phyloP scores from a whole-genome alignment of 2,888 invertebrate genomes.

The Stegana nigrithorax region DNA sequence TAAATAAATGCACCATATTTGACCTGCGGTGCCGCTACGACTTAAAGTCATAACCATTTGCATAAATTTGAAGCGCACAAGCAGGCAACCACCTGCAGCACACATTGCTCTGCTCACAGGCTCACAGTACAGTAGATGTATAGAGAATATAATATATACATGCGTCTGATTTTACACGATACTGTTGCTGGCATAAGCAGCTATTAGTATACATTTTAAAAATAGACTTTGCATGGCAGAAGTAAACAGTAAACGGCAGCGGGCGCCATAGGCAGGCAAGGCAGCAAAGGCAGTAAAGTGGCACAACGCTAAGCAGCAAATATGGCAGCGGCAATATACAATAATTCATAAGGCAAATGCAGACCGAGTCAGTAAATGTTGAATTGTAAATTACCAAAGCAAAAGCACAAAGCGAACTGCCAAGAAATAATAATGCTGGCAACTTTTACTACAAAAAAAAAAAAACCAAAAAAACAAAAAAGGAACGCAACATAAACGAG shows the following conservation, averaged over 20 bases:
- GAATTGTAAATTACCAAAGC: slow-evolving; percentile 52
- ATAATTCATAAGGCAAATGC: slow-evolving; percentile 49
- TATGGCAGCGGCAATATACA: too few species aligned
- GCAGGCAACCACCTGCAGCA: too few species aligned
- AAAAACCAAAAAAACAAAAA: background rate
- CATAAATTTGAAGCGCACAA: too few species aligned
- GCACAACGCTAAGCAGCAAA: slow-evolving; percentile 34
- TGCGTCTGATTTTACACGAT: slow-evolving; percentile 30
- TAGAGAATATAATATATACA: too few species aligned
- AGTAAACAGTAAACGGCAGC: too few species aligned
- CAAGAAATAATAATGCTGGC: background rate
- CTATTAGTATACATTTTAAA: slow-evolving; percentile 43
- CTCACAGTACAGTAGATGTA: too few species aligned
- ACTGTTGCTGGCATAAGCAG: slow-evolving; percentile 48
- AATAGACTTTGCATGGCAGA: slow-evolving; percentile 24
- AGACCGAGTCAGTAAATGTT: slow-evolving; percentile 38
- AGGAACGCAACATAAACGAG: background rate
- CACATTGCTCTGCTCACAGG: too few species aligned
- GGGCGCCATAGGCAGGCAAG: background rate
- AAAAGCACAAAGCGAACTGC: background rate
- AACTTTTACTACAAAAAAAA: too few species aligned
- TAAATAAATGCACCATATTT: too few species aligned
- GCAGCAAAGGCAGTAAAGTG: background rate
- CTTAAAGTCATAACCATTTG: too few species aligned
- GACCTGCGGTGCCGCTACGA: too few species aligned